These are phyloP conservation scores for Tachysurus vachellii DNA, from an alignment of 2,113 vertebrate species.

Conservation along the genomic window DNA sequence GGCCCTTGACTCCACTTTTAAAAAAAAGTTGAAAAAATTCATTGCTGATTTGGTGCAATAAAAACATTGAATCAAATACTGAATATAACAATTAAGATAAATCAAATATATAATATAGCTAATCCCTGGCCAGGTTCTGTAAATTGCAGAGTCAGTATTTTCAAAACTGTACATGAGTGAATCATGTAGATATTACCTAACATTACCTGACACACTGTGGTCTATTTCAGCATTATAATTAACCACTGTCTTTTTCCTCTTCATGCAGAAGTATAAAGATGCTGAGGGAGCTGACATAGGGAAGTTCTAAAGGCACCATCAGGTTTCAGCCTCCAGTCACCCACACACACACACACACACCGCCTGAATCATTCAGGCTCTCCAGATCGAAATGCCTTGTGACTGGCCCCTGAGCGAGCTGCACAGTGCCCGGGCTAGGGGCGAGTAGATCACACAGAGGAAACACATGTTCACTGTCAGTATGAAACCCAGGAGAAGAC, in stretches of 20 bases:
- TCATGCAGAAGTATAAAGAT: constrained; percentile 2
- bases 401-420: constrained; percentile 83
- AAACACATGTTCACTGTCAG: constrained; percentile 95
- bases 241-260: neutral
- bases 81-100: neutral
- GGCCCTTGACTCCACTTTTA: neutral
- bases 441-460: constrained; percentile 87
- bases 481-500: constrained; percentile 79
- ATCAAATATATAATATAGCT: neutral
- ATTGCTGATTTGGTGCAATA: neutral
- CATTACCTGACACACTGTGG: constrained; percentile 1
- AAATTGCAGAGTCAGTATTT: neutral
- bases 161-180: neutral
- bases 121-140: neutral
- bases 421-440: constrained; percentile 84
- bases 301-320: constrained; percentile 15
- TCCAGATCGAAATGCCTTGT: constrained; percentile 85
- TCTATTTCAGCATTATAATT: neutral
- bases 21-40: neutral
- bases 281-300: neutral
- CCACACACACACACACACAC: constrained; percentile 36
- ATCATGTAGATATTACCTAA: constrained; percentile 7
- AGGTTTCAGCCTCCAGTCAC: constrained; percentile 23
- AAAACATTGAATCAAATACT: neutral
- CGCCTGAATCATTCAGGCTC: constrained; percentile 86